phyloP scores from a whole-genome alignment of 2,888 invertebrate genomes.

The Steinernema hermaphroditum region DNA sequence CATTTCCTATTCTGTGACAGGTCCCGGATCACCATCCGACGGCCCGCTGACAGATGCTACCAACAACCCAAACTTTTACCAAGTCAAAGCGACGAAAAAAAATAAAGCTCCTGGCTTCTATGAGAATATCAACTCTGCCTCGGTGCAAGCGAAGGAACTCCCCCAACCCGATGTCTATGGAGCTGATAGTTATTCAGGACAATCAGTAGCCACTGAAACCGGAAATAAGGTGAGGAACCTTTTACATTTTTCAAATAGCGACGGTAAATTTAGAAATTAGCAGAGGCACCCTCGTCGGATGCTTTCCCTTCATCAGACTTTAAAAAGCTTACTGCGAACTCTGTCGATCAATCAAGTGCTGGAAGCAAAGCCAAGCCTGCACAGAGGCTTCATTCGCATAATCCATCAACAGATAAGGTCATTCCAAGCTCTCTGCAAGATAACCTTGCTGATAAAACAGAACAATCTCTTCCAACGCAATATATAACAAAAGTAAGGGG shows the following conservation, averaged over 20 bases:
- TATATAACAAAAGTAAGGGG: not conserved
- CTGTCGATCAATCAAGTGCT: too few relatives aligned
- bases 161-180: not conserved
- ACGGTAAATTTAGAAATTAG: too few relatives aligned
- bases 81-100: not conserved
- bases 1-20: not conserved
- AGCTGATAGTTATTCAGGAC: not conserved
- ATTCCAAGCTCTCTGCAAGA: too few relatives aligned
- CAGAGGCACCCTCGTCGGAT: too few relatives aligned
- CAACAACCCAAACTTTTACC: constrained; percentile 16
- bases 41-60: not conserved
- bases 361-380: too few relatives aligned
- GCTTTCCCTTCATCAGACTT: too few relatives aligned
- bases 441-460: too few relatives aligned
- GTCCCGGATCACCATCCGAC: constrained; percentile 10
- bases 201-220: too few relatives aligned
- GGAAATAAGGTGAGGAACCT: too few relatives aligned
- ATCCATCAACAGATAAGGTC: not conserved
- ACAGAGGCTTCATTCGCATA: too few relatives aligned
- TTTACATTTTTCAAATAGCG: too few relatives aligned
- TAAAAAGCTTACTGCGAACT: too few relatives aligned
- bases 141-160: not conserved
- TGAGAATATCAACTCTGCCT: not conserved
- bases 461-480: not conserved
- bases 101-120: not conserved